Conservation (phyloP, 2,888 invertebrate species). For the Pammene aurita region DNA sequence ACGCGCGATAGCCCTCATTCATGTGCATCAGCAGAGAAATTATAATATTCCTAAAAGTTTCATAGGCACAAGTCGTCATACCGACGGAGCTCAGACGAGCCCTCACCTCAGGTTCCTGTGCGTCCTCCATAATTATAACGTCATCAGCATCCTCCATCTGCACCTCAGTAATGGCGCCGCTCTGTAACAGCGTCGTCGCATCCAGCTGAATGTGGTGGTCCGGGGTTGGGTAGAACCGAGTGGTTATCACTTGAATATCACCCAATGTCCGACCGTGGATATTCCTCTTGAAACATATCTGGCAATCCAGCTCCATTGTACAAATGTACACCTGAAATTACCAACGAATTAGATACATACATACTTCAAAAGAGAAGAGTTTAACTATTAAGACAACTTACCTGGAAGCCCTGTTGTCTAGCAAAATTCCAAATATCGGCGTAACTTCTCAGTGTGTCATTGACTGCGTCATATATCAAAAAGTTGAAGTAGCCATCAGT, state of each 20-base stretch:
- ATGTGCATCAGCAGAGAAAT: background rate
- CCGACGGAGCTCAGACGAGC: conserved; percentile 42
- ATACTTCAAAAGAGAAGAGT: conserved; percentile 1
- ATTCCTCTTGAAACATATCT: conserved; percentile 91
- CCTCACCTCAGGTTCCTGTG: conserved; percentile 78
- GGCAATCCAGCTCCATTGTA: conserved; percentile 92
- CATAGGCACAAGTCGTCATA: conserved; percentile 14
- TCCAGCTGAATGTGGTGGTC: conserved; percentile 91
- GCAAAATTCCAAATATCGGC: conserved; percentile 95
- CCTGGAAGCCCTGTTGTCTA: conserved; percentile 93
- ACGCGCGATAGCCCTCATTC: conserved; percentile 8
- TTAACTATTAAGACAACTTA: conserved; percentile 57
- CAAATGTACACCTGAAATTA: conserved; percentile 92
- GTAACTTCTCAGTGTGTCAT: conserved; percentile 91
- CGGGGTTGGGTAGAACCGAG: conserved; percentile 91
- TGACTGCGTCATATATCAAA: conserved; percentile 95
- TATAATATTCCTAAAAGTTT: conserved; percentile 1
- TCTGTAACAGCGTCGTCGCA: conserved; percentile 91
- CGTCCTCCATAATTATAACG: conserved; percentile 69
- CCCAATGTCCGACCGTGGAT: conserved; percentile 90
- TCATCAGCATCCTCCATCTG: conserved; percentile 90
- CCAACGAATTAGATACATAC: conserved; percentile 17
- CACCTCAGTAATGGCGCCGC: conserved; percentile 91
- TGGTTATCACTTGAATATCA: conserved; percentile 89
- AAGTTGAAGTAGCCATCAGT: conserved; percentile 96